These are phyloP conservation scores for Botia almorhae DNA, from an alignment of 2,797 vertebrate species.

Conservation along the genomic window DNA sequence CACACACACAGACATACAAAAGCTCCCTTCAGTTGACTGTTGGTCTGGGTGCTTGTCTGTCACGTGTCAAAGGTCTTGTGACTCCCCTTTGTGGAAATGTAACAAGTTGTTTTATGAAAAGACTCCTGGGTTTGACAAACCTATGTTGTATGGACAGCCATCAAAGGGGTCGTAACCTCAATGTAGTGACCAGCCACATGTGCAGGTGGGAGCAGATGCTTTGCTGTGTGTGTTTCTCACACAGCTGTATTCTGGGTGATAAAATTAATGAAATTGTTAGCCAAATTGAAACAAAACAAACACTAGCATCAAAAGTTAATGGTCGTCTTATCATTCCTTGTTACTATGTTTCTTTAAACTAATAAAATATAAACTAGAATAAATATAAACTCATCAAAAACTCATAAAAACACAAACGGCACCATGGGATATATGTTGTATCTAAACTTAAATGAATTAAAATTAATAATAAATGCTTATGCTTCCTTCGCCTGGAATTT, in stretches of 20 bases:
- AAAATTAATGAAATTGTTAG: not conserved
- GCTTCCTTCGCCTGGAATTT: no score
- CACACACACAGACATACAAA: slow-evolving; percentile 55
- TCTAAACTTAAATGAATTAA: no score
- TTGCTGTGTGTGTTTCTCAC: not conserved
- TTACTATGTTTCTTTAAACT: no score
- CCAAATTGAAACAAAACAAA: not conserved
- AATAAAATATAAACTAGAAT: no score
- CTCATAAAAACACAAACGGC: no score
- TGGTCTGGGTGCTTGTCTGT: not conserved
- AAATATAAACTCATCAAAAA: no score
- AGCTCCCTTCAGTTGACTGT: slow-evolving; percentile 50
- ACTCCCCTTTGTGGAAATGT: slow-evolving; percentile 27
- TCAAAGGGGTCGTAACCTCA: not conserved
- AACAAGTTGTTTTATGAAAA: slow-evolving; percentile 9
- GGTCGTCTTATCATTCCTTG: no score
- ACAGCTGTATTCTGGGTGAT: not conserved
- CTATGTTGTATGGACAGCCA: not conserved
- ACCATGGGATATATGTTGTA: no score
- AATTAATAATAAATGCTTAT: no score
- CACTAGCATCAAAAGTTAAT: no score
- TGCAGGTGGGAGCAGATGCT: slow-evolving; percentile 1
- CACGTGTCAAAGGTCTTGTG: not conserved
- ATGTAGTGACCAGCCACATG: not conserved
- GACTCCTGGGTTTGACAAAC: not conserved